phyloP scores from a whole-genome alignment of 2,888 invertebrate species.

The Alloscopus bannaensis region DNA sequence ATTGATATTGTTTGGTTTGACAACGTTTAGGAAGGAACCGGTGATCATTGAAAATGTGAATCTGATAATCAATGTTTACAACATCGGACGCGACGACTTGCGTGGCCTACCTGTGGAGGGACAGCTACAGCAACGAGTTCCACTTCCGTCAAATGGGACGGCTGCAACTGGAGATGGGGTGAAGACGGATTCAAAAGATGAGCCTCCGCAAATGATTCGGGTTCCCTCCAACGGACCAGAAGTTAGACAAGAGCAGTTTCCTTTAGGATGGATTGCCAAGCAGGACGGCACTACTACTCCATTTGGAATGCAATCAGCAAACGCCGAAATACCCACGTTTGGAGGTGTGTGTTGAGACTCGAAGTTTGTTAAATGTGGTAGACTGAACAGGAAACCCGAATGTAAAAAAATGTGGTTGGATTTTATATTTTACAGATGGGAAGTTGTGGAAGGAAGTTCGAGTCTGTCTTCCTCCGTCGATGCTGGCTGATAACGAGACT shows the following conservation, averaged over 20 bases:
- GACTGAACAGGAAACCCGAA: neutral
- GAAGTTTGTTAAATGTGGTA: neutral
- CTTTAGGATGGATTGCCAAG: constrained; percentile 49
- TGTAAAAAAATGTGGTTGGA: neutral
- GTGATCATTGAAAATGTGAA: constrained; percentile 56
- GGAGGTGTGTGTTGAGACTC: constrained; percentile 34
- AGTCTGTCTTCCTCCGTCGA: constrained; percentile 57
- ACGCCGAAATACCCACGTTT: constrained; percentile 36
- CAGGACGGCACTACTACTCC: constrained; percentile 28
- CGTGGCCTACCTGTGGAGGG: neutral
- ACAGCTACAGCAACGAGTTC: too few species aligned
- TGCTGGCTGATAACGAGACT: constrained; percentile 48
- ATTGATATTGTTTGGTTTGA: neutral
- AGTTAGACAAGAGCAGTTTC: constrained; percentile 1
- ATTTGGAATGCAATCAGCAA: constrained; percentile 38
- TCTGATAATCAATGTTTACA: constrained; percentile 52
- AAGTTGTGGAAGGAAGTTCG: constrained; percentile 64
- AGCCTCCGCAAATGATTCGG: constrained; percentile 10
- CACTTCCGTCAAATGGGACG: too few species aligned
- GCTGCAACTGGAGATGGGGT: neutral
- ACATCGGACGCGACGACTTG: constrained; percentile 31
- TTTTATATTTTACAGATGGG: constrained; percentile 41
- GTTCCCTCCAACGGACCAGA: constrained; percentile 1
- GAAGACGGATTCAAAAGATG: neutral
- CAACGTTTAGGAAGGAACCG: constrained; percentile 39